Base-by-base conservation (phyloP, 2,113 vertebrate genomes). In the Strigops habroptila region DNA sequence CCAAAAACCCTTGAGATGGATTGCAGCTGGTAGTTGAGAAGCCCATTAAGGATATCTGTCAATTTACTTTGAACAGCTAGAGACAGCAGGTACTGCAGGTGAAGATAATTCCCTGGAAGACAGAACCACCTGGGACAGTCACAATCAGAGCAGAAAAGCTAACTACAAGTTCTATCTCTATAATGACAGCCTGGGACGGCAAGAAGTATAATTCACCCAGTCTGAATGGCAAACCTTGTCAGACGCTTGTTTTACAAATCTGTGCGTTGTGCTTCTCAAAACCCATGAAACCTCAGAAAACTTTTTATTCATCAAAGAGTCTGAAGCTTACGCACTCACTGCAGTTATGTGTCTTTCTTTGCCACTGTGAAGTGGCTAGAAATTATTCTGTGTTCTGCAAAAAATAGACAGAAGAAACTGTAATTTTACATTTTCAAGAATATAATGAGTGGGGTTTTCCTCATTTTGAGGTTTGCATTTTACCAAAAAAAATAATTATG, bases 21-120 rank as follows among this genome's bases (percentile, higher is more conserved):
- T 73, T 95, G 69, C 76, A 95, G 86, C 73, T 79, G 44, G 65
- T 69, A 37, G 52, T 30, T 65, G 35, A 91, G 62, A 89, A 76
- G 67, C 52, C 48, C n/a, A 37, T 82, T 76, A 89, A 27, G 28
- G n/a, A 49, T 65, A 91, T 75, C 73, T 25, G 2, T 91, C 95
- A 82, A 85, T 95, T 94, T 81, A 76, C 62, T 76, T 78, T 41
- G 65, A 76, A 82, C 62, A 46, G 35, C 24, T 37, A 83, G 39
- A 97, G 84, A 43, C 55, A 95, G 76, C 43, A 60, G 51, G 23
- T 52, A 86, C 25, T 91, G 92, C 57, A 92, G 71, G 84, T 85
- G 91, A 94, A 64, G 67, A 35, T 55, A 92, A 64, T 95, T 95
- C 81, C 81, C 62, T 87, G 52, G 92, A 97, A 95, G 55, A 67